phyloP scores from a whole-genome alignment of 2,113 vertebrate genomes.

The Poicephalus gulielmi region DNA sequence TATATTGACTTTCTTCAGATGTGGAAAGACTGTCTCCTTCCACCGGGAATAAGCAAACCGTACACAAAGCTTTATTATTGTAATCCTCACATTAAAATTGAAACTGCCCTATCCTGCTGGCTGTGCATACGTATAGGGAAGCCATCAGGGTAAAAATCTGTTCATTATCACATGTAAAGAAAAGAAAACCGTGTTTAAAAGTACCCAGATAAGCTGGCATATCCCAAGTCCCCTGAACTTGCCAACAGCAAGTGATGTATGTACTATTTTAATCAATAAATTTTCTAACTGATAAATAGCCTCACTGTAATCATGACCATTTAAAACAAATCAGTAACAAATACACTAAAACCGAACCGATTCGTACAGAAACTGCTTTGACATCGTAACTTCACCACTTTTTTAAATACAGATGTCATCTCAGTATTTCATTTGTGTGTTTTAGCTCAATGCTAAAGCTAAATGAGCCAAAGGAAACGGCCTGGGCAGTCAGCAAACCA shows the following conservation, averaged over 20 bases:
- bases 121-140: conserved; percentile 6
- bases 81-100: conserved; percentile 27
- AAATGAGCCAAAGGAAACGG: not conserved
- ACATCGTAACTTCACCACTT: not conserved
- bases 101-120: not conserved
- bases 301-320: not conserved
- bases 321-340: not conserved
- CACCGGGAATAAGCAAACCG: not conserved
- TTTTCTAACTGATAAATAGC: not conserved
- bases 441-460: not conserved
- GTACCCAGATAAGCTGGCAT: not conserved
- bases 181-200: not conserved
- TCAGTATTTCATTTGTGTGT: not conserved
- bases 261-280: not conserved
- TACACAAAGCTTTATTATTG: conserved; percentile 7
- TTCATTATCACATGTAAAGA: conserved; percentile 32
- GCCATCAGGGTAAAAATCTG: not conserved
- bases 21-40: not conserved
- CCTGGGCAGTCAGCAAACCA: not conserved
- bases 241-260: not conserved
- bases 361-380: not conserved
- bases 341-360: not conserved
- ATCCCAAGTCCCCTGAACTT: not conserved
- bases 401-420: not conserved
- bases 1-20: not conserved